Conservation (phyloP, 2,797 vertebrate genomes). For the Manis crassicaudata region DNA sequence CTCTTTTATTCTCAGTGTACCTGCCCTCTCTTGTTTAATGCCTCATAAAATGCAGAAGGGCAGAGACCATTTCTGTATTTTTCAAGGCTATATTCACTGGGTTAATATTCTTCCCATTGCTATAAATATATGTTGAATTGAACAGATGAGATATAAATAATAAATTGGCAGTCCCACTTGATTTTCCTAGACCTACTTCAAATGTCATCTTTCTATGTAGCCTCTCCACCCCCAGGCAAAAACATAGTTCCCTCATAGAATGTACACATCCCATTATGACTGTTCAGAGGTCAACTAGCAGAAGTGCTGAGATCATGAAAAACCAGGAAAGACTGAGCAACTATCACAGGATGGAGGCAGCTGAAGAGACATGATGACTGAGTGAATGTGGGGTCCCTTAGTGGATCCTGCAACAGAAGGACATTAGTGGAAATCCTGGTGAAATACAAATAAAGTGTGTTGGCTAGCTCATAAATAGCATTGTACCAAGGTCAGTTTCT, state of each 20-base stretch:
- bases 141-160: constrained; percentile 15
- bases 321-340: neutral
- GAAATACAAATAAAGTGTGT: neutral
- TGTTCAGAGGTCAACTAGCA: neutral
- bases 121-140: neutral
- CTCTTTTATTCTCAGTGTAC: neutral
- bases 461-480: neutral
- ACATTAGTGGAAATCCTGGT: neutral
- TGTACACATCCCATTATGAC: neutral
- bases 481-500: neutral
- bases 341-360: neutral
- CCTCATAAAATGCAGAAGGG: neutral
- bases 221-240: neutral
- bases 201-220: neutral
- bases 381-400: neutral
- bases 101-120: neutral
- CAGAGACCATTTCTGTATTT: neutral
- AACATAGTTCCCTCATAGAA: neutral
- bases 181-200: neutral
- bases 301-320: constrained; percentile 15
- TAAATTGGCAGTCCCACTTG: neutral
- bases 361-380: neutral
- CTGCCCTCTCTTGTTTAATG: neutral
- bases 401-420: neutral
- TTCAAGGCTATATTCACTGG: neutral